Base-by-base conservation (phyloP, 2,888 invertebrate genomes). In the Theodoxus fluviatilis region DNA sequence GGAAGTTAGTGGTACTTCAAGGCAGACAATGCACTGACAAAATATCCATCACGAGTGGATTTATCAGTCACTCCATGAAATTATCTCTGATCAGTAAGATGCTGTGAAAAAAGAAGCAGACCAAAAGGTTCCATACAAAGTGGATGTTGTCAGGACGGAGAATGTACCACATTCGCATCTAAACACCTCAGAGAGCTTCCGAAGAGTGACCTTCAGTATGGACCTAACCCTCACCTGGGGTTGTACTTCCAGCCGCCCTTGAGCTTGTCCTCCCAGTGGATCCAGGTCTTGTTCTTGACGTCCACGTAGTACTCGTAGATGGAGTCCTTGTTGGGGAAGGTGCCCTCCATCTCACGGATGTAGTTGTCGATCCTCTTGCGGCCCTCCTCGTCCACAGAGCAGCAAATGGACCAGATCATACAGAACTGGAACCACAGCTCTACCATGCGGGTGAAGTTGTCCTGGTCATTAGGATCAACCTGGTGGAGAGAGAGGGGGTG, bases 281-380 rank as follows among this genome's bases (percentile, higher is more conserved):
- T 88, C 88, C 94, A 93, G 71, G 90, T 88, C 37, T 91, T 90
- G 74, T 92, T 90, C 73, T 91, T 89, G 47, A 91, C 90, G 81
- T 95, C 94, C n/a, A 95, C 93, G 84, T 90, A 94, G 87, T 96
- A 96, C 86, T 96, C 95, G 86, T 94, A 95, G 9, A 95, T 91
- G 0, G 94, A 94, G 83, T 94, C 95, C 82, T 93, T 93, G 59
- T 94, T 90, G 0, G 95, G 95, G 88, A 94, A 95, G 2, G 87
- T 85, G 18, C 86, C 86, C 73, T 87, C 87, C 79, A 86, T 84
- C 73, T 87, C 87, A 4, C 88, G 84, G 61, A 88, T 83, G 77
- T 83, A 87, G 71, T 85, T 84, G 79, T 88, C 88, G 4, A 88
- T 83, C 76, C 86, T 87, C 78, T 85, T 87, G n/a, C 88, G 76